These are phyloP conservation scores for Nezara viridula DNA, from an alignment of 2,888 invertebrate genomes.

Conservation along the genomic window DNA sequence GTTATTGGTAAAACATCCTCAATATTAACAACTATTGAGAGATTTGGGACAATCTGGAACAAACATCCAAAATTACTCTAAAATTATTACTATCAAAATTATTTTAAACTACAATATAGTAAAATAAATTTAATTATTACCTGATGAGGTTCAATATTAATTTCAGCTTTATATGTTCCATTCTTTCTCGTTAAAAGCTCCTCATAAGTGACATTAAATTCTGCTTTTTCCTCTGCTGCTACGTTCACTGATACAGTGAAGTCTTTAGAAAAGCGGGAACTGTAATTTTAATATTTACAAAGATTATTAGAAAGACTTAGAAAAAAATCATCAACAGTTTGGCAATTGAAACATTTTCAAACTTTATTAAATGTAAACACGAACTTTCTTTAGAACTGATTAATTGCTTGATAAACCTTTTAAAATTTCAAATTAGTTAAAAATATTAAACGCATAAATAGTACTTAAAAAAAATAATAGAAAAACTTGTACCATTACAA, in stretches of 20 bases:
- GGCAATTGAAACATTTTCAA: no score
- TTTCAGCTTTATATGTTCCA: constrained; percentile 77
- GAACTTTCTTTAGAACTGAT: rapidly evolving
- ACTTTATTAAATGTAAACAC: no score
- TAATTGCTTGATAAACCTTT: no score
- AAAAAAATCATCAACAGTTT: no score
- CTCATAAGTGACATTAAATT: constrained; percentile 82
- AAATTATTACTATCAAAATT: no score
- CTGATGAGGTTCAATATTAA: constrained; percentile 79
- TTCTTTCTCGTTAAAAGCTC: constrained; percentile 77
- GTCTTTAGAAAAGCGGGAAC: constrained; percentile 79
- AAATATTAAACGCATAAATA: no score
- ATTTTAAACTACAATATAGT: neutral
- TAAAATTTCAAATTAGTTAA: no score
- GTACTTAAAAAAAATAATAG: no score
- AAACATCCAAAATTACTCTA: neutral
- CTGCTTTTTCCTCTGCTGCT: constrained; percentile 75
- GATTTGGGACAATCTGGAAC: constrained; percentile 73
- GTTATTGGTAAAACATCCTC: constrained; percentile 76
- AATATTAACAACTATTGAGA: constrained; percentile 77
- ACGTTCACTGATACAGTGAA: constrained; percentile 80
- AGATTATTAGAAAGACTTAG: neutral
- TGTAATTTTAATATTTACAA: constrained; percentile 66
- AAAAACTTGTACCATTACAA: no score
- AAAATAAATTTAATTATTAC: constrained; percentile 63